Evolutionary conservation across 1,140 invertebrate genomes (phyloP), one percentile per base, ranked within the genome.

Genomic region (Trichogramma pretiosum): DNA sequence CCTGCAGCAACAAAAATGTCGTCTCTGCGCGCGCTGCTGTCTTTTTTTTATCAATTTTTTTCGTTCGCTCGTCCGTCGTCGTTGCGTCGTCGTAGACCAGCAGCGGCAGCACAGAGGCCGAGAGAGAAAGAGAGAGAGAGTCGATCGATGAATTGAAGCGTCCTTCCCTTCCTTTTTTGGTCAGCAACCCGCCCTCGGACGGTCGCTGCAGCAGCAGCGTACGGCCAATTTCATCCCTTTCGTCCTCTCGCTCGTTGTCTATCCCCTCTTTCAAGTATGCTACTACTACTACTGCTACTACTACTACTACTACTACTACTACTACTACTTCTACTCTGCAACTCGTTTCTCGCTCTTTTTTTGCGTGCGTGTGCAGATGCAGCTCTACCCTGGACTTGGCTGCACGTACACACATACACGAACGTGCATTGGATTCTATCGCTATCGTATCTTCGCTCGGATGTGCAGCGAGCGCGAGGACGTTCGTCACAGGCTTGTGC

Each of bases 61-160:
- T 28, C 24, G 5, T 11, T 28, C 24, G 5, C 24, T 28, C 24
- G n/a, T n/a, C n/a, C n/a, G n/a, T n/a, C n/a, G n/a, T n/a, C n/a
- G n/a, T n/a, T n/a, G n/a, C n/a, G n/a, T n/a, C n/a, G n/a, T n/a
- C n/a, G n/a, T n/a, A n/a, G n/a, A n/a, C n/a, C n/a, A n/a, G n/a
- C n/a, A n/a, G n/a, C n/a, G n/a, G n/a, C n/a, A n/a, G n/a, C n/a
- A n/a, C n/a, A n/a, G n/a, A n/a, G n/a, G n/a, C n/a, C n/a, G n/a
- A n/a, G n/a, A n/a, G n/a, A n/a, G n/a, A n/a, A n/a, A n/a, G n/a
- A n/a, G n/a, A n/a, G n/a, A n/a, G n/a, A n/a, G n/a, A 52, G 56
- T 60, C 69, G 69, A 71, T 71, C 68, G 70, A 72, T 72, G 67
- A 73, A 69, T 72, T 70, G 68, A 66, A 71, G 67, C 67, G 62